Base-by-base conservation (phyloP, 2,113 vertebrate genomes). In the Irena cyanogastra region DNA sequence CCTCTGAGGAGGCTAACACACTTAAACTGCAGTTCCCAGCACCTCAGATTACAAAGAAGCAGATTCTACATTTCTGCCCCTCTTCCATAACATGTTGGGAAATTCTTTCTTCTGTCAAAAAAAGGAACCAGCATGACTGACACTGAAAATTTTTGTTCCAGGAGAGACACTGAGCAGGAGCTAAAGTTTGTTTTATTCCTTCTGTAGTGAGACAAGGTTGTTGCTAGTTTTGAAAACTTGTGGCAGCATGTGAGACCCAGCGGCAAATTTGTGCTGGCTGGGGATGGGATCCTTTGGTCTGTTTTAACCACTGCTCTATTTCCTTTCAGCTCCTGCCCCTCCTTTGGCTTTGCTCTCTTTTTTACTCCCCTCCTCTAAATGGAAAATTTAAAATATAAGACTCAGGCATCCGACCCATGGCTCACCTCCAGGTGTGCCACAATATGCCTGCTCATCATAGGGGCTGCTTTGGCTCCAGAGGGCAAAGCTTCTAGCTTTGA, bases 371-470 rank as follows among this genome's bases (percentile, higher is more conserved):
- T 92, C 22, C n/a, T 54, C 60, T 89, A 71, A 87, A 84, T 56
- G 39, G 60, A 87, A 89, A 84, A 68, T 74, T 66, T 22, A 13
- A 89, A 88, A 87, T 78, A 9, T 47, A 35, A 78, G 64, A 44
- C 19, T 78, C 27, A 74, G 77, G 60, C 83, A 31, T 39, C 64
- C 1, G 1, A 70, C 89, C 83, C 69, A n/a, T 21, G 80, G 93
- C 80, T 97, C 83, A 82, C 72, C 77, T 81, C 89, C 93, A 95
- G 83, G 91, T 93, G 89, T 94, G 93, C 80, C 89, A 93, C 94
- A 68, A 71, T 66, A 28, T 63, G 47, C 41, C 69, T 94, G 80
- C 80, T 92, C n/a, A 5, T 74, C 95, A 47, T 0, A 60, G 68
- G 66, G 76, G 52, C 76, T 89, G 83, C 54, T 66, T 86, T 87